Evolutionary conservation across 2,888 invertebrate species (phyloP), one percentile per base, ranked within the genome.

Genomic region (Gerris lacustris): DNA sequence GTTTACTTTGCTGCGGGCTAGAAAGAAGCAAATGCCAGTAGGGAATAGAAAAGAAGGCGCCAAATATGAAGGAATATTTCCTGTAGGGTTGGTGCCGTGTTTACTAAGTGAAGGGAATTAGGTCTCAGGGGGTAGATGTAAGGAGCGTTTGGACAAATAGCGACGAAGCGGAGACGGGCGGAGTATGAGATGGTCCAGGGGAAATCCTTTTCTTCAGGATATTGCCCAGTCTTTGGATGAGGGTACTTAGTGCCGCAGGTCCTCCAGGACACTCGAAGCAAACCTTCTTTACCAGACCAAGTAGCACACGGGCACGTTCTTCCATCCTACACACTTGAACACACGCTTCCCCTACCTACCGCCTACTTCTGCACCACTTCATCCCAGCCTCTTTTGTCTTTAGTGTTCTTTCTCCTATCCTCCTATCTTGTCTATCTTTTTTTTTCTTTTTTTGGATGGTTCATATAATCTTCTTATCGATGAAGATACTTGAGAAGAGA

Each of bases 21-120:
- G 31, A 31, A 31, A 31, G 31, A 31, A 31, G 31, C 31, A 31
- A 31, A 31, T 31, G 31, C 31, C 4, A 31, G 31, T 31, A 4
- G 31, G 31, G 31, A 31, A 4, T 2, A 55, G 55, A 55, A 15
- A 55, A 15, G 15, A 55, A 55, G 55, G 55, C 55, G 55, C 55
- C 55, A 55, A 55, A 55, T 55, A 55, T 55, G 55, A 55, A 55
- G 55, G 55, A 55, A 55, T 55, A 55, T 55, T 55, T 55, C 55
- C 55, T 55, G 55, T 11, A 15, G 55, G 55, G 9, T 55, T 5
- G 11, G 9, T 55, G 9, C 15, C 9, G 9, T 55, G 55, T 55
- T 55, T 55, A 55, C 55, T 15, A 15, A 55, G 55, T 9, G 15
- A 55, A 55, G 15, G 55, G 15, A 55, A 55, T 55, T 55, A 55